Conservation (phyloP, 2,888 invertebrate genomes). For the Crioceris asparagi region DNA sequence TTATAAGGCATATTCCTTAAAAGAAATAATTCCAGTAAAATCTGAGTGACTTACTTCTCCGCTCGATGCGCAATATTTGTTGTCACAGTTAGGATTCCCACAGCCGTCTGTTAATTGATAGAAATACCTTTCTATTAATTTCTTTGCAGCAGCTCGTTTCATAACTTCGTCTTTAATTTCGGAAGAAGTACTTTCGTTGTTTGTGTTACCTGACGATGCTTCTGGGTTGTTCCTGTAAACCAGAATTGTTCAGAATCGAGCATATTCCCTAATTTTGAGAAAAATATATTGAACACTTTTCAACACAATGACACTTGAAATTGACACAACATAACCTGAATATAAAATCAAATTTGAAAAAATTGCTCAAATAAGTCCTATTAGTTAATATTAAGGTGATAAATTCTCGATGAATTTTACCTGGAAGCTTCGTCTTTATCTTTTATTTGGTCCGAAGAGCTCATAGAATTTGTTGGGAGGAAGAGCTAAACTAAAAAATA, state of each 20-base stretch:
- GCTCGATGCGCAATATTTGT: conserved; percentile 82
- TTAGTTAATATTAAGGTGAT: not conserved
- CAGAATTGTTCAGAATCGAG: conserved; percentile 1
- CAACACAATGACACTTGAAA: not conserved
- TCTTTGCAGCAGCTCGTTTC: conserved; percentile 70
- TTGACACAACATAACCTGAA: not conserved
- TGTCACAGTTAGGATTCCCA: conserved; percentile 78
- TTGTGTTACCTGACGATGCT: conserved; percentile 34
- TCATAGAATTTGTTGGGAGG: conserved; percentile 37
- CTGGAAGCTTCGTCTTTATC: conserved; percentile 44
- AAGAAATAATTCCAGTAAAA: not conserved
- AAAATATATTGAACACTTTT: not conserved
- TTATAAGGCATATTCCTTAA: not conserved
- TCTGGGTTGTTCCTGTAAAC: conserved; percentile 33
- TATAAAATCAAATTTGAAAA: not conserved
- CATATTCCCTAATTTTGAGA: not conserved
- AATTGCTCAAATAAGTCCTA: not conserved
- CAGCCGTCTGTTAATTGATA: conserved; percentile 88
- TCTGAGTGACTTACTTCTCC: conserved; percentile 63
- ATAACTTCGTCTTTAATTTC: conserved; percentile 49
- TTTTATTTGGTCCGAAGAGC: conserved; percentile 36
- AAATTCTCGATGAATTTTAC: conserved; percentile 25
- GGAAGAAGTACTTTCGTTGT: conserved; percentile 19
- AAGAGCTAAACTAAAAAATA: conserved; percentile 22
- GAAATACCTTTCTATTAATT: conserved; percentile 84